Conservation (phyloP, 2,113 vertebrate species). For the Drymodes brunneopygia region DNA sequence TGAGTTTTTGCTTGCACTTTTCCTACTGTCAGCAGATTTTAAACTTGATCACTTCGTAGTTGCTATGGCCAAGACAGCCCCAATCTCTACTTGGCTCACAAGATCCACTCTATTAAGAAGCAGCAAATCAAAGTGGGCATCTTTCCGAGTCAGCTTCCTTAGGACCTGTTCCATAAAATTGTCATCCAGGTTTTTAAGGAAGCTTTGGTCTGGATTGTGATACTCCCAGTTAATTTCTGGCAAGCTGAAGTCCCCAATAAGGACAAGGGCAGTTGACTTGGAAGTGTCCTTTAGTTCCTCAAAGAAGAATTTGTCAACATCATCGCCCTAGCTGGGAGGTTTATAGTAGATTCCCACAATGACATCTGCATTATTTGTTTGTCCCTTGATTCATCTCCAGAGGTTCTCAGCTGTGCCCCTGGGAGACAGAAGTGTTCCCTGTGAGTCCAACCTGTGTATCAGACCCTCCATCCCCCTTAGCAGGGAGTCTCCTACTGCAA, state of each 20-base stretch:
- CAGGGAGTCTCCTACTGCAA: not conserved
- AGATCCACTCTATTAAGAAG: not conserved
- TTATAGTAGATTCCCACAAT: fast-evolving
- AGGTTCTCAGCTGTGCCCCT: not conserved
- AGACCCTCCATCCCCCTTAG: not conserved
- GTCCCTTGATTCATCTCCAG: not conserved
- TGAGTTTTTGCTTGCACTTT: not conserved
- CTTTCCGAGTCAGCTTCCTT: not conserved
- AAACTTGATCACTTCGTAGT: fast-evolving
- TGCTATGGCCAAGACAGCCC: not conserved
- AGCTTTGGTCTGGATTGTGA: not conserved
- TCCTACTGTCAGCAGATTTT: not conserved
- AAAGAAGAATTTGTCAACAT: not conserved
- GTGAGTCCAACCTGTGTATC: not conserved
- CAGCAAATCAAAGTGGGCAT: not conserved
- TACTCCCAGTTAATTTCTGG: not conserved
- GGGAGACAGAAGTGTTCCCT: not conserved
- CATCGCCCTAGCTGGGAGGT: not conserved
- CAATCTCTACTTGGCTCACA: not conserved
- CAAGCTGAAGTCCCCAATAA: not conserved
- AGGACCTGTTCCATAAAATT: not conserved
- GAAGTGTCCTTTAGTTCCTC: not conserved
- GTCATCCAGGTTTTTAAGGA: not conserved
- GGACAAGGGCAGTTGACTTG: not conserved
- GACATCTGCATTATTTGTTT: not conserved